These are phyloP conservation scores for Plagodis pulveraria DNA, from an alignment of 2,888 invertebrate species.

Conservation along the genomic window DNA sequence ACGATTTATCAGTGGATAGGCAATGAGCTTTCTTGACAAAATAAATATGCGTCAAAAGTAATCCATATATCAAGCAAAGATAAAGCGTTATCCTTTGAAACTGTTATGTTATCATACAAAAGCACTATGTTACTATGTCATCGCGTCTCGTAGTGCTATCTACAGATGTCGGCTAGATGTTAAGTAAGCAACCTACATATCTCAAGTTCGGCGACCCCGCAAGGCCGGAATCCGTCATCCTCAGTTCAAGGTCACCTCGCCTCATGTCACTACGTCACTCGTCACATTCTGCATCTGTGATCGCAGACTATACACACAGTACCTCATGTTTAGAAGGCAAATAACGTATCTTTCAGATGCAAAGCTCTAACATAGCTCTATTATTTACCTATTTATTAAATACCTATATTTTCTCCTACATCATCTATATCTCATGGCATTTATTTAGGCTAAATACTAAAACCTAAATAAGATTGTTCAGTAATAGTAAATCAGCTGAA, in stretches of 20 bases:
- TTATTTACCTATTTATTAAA: too few relatives aligned
- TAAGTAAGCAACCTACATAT: conserved; percentile 59
- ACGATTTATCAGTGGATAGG: conserved; percentile 2
- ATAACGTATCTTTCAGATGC: conserved; percentile 1
- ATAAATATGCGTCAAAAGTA: conserved; percentile 4
- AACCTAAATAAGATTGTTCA: too few relatives aligned
- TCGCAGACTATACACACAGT: conserved; percentile 44
- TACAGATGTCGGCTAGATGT: conserved; percentile 58
- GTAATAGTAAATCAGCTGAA: too few relatives aligned
- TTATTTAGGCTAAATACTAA: too few relatives aligned
- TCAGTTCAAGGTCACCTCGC: conserved; percentile 77
- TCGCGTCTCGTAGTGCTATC: conserved; percentile 35
- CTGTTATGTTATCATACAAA: conserved; percentile 11
- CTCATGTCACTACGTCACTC: conserved; percentile 62
- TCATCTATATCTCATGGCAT: too few relatives aligned
- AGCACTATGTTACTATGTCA: conserved; percentile 26
- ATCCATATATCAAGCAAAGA: conserved; percentile 4
- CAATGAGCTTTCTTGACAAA: background rate
- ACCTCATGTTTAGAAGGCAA: background rate
- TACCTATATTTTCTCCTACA: too few relatives aligned
- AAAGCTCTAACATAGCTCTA: background rate
- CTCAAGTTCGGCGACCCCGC: conserved; percentile 71
- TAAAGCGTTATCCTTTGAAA: conserved; percentile 16
- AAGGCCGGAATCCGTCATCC: conserved; percentile 83
- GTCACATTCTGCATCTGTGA: conserved; percentile 79